Base-by-base conservation (phyloP, 2,888 invertebrate genomes). In the Ypsolopha scabrella region DNA sequence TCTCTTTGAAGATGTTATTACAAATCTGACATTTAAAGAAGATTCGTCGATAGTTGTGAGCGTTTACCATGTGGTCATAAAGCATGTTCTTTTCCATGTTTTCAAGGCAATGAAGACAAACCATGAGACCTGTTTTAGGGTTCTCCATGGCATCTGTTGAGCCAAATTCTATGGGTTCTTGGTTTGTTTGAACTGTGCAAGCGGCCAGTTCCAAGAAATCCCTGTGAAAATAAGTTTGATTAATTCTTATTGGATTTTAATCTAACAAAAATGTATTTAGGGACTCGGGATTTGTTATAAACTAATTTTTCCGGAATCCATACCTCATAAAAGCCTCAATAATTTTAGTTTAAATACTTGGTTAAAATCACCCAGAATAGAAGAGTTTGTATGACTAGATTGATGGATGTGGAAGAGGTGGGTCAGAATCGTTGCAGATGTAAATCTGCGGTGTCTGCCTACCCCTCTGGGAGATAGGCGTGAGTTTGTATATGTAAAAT, bases 91-190 rank as follows among this genome's bases (percentile, higher is more conserved):
- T 3, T 24, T 63, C 62, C 0, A 68, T 57, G n/a, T 68, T 67
- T 13, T 62, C 60, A 2, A 63, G 59, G 48, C 70, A 70, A 41
- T 65, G 67, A 0, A 70, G 56, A 8, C 70, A 70, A 9, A 68
- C 58, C 63, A 66, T 62, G 3, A 52, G 52, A 0, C 64, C 64
- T 0, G 66, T 63, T 41, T 63, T 65, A 0, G 66, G 68, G 10
- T 70, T 61, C 43, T 62, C 50, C 54, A 64, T 60, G 0, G 62
- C 65, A 8, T 67, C 66, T 0, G 64, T 61, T 0, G 67, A 59
- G 54, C 63, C 63, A 52, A 67, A 68, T 41, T 67, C 67, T 0
- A 68, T 63, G 0, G 64, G 66, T 43, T 68, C 68, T 13, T 64
- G 64, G 44, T 61, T 62, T 0, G 59, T 56, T 54, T 69, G 63